phyloP scores from a whole-genome alignment of 2,888 invertebrate species.

The Harpalus rubripes region DNA sequence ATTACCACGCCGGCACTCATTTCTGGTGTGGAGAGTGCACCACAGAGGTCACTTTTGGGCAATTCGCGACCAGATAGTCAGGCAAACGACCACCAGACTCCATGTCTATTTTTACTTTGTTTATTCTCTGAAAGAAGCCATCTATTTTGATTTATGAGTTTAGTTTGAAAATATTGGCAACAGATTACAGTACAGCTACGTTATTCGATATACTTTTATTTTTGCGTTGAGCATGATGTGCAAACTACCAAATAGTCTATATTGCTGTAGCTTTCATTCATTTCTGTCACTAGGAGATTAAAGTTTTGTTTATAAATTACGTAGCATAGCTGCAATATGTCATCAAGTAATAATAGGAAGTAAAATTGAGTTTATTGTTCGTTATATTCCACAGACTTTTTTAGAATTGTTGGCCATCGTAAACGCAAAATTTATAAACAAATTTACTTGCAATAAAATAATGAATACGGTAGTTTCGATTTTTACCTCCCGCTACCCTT shows the following conservation, averaged over 20 bases:
- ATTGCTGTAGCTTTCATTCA: slow-evolving; percentile 9
- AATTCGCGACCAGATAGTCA: no score
- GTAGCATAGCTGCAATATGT: slow-evolving; percentile 33
- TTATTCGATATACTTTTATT: neutral
- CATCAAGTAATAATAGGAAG: slow-evolving; percentile 29
- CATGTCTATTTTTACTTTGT: no score
- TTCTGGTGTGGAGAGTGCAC: no score
- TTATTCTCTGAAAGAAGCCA: slow-evolving; percentile 10
- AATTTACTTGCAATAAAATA: no score
- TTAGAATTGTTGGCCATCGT: neutral
- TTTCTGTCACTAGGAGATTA: slow-evolving; percentile 35
- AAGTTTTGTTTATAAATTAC: slow-evolving; percentile 41
- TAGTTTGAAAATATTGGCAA: slow-evolving; percentile 36
- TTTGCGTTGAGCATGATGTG: slow-evolving; percentile 8
- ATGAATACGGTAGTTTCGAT: no score
- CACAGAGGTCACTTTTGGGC: no score
- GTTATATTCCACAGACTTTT: slow-evolving; percentile 1
- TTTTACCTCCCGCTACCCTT: no score
- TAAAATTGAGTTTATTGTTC: slow-evolving; percentile 21
- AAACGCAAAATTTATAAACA: neutral
- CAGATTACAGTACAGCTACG: neutral
- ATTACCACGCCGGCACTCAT: no score
- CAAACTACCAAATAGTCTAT: slow-evolving; percentile 9
- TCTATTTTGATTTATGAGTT: slow-evolving; percentile 27
- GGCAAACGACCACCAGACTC: no score